These are phyloP conservation scores for Chiridota heheva DNA, from an alignment of 35 echinoderm and acorn worm species.

Conservation along the genomic window DNA sequence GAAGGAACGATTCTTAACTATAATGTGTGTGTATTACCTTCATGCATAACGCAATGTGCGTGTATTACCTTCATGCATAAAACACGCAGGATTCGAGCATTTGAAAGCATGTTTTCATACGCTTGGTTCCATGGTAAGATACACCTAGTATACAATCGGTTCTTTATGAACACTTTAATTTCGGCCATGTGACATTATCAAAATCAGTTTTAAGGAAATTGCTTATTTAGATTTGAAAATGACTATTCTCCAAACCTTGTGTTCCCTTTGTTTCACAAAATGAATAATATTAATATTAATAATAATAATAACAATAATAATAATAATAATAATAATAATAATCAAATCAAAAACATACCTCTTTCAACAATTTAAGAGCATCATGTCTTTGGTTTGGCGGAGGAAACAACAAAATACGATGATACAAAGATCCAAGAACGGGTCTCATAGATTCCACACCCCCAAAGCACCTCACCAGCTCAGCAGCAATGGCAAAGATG, in stretches of 20 bases:
- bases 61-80: too few relatives aligned
- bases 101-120: too few relatives aligned
- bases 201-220: too few relatives aligned
- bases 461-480: slow-evolving; percentile 84
- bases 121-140: too few relatives aligned
- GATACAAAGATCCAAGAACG: slow-evolving; percentile 80
- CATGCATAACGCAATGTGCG: too few relatives aligned
- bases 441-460: slow-evolving; percentile 87
- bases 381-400: slow-evolving; percentile 92
- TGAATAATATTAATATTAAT: background rate
- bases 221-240: too few relatives aligned
- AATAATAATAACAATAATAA: background rate
- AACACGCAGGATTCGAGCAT: too few relatives aligned
- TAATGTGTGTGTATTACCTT: too few relatives aligned
- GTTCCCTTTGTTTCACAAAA: background rate
- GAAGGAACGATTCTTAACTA: too few relatives aligned
- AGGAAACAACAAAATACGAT: slow-evolving; percentile 86
- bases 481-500: slow-evolving; percentile 78
- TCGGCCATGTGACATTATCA: too few relatives aligned
- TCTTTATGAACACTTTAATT: too few relatives aligned
- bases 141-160: too few relatives aligned
- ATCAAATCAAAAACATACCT: slow-evolving; percentile 45
- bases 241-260: background rate
- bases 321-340: background rate
- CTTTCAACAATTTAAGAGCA: slow-evolving; percentile 90